Evolutionary conservation across 2,113 vertebrate genomes (phyloP), one percentile per base, ranked within the genome.

Genomic region (Ploceus nigricollis): DNA sequence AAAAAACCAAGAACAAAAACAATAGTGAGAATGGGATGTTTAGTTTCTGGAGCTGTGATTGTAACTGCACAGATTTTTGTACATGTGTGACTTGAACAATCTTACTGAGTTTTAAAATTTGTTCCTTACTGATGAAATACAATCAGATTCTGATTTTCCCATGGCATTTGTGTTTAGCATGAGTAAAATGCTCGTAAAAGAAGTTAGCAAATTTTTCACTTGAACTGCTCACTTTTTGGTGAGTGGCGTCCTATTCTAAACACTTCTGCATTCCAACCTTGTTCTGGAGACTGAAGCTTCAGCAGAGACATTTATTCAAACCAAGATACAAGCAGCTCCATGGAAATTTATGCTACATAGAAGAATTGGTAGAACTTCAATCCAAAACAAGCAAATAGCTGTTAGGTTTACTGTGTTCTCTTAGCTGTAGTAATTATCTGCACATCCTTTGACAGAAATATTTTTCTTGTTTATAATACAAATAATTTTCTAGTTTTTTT

Each of bases 131-230:
- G 20, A 56, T 33, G 4, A 92, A n/a, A 60, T 71, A 22, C 4
- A 33, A 78, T 37, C 2, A 71, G 15, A 65, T 79, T 58, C 66
- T 82, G 20, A 0, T 25, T 83, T 72, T 81, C 3, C 12, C 15
- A 5, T 15, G 12, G 6, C 9, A 25, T 54, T 61, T 6, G 0
- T 48, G 13, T 11, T 66, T 53, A n/a, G 15, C 15, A 15, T 0
- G 0, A 31, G 7, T 39, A 44, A 82, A 86, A 87, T 64, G 27
- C 9, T 37, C 1, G 0, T 25, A 20, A 91, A 89, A 84, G 37
- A 44, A 57, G 16, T 39, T 21, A 44, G 10, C 8, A 71, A 37
- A 13, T 7, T 85, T 71, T 60, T 83, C n/a, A 19, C 10, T 51
- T 93, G 18, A 78, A 69, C 19, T 53, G 15, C 9, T 28, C 1